Evolutionary conservation across 2,113 vertebrate genomes (phyloP).

Genomic region (Pitta sordida): DNA sequence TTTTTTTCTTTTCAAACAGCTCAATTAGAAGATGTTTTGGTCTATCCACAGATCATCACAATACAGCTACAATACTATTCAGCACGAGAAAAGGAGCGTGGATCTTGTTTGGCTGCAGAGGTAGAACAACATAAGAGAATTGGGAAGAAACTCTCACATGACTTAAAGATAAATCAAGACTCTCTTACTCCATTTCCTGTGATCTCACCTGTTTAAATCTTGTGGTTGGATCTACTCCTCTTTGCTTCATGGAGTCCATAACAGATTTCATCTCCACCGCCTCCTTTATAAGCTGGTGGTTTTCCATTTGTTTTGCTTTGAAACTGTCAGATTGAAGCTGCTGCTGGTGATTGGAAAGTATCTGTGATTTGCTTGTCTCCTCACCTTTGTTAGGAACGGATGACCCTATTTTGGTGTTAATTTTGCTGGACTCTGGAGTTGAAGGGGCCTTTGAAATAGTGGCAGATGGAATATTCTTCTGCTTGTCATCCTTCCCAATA

Average conservation of each 20-base stretch:
- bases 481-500: constrained; percentile 85
- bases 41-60: background rate
- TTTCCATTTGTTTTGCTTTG: constrained; percentile 88
- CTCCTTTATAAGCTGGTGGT: constrained; percentile 91
- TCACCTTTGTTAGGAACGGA: constrained; percentile 84
- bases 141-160: background rate
- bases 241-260: constrained; percentile 92
- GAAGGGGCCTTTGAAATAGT: constrained; percentile 87
- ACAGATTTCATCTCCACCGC: constrained; percentile 95
- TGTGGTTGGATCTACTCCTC: constrained; percentile 93
- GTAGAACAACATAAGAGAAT: background rate
- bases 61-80: background rate
- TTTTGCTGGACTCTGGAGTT: constrained; percentile 82
- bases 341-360: constrained; percentile 80
- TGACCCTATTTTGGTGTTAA: constrained; percentile 82
- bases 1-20: background rate
- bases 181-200: background rate
- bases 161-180: background rate
- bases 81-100: background rate
- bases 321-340: constrained; percentile 82
- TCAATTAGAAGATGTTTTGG: background rate
- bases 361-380: constrained; percentile 83
- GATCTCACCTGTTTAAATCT: constrained; percentile 96
- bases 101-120: background rate
- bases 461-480: constrained; percentile 79